Evolutionary conservation across 35 echinoderm and acorn worm species (phyloP).

Genomic region (Chiridota heheva): DNA sequence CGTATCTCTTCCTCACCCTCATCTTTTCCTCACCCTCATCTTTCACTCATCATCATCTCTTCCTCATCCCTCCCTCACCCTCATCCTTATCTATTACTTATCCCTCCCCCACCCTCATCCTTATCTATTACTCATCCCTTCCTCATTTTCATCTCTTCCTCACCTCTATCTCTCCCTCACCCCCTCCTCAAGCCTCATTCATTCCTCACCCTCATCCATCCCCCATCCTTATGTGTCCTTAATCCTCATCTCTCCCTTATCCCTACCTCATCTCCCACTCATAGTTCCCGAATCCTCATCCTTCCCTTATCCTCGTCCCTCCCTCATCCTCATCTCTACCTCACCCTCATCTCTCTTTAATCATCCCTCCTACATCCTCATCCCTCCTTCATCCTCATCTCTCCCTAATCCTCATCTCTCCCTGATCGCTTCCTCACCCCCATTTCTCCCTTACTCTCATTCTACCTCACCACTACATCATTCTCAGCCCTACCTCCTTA

Average conservation of each 20-base stretch:
- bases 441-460: no score
- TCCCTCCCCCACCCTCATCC: background rate
- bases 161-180: background rate
- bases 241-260: background rate
- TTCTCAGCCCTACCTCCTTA: no score
- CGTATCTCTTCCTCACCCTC: background rate
- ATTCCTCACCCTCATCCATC: background rate
- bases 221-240: background rate
- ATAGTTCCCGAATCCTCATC: no score
- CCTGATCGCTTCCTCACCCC: no score
- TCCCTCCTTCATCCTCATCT: no score
- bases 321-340: no score
- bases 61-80: background rate
- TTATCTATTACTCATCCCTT: background rate
- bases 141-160: slow-evolving; percentile 14
- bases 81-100: background rate
- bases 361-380: no score
- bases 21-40: background rate
- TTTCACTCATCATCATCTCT: background rate
- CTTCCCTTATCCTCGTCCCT: no score
- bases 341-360: no score
- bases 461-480: no score
- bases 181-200: background rate
- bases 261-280: background rate
- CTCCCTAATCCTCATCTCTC: no score